These are phyloP conservation scores for Archips xylosteana DNA, from an alignment of 2,888 invertebrate species.

Conservation along the genomic window DNA sequence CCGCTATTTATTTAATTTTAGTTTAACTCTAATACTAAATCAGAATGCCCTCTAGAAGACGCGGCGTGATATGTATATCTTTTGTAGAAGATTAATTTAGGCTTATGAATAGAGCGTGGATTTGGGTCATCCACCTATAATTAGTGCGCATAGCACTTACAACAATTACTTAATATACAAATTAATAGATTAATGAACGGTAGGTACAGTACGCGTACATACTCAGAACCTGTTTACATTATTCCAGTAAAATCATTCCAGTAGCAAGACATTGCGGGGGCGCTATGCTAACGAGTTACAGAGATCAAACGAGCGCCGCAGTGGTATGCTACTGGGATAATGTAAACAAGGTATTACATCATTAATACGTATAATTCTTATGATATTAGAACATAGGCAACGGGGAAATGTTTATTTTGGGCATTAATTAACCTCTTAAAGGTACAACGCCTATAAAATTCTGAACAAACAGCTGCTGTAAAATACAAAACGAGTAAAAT, in stretches of 20 bases:
- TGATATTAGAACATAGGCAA: not conserved
- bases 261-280: too few relatives aligned
- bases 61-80: not conserved
- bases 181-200: too few relatives aligned
- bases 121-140: not conserved
- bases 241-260: too few relatives aligned
- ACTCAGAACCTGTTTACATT: too few relatives aligned
- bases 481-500: slow-evolving; percentile 37
- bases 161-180: not conserved
- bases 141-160: not conserved
- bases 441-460: slow-evolving; percentile 23
- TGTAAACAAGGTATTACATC: too few relatives aligned
- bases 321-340: too few relatives aligned
- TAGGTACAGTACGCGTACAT: too few relatives aligned
- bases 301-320: too few relatives aligned
- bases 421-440: slow-evolving; percentile 15
- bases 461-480: slow-evolving; percentile 35
- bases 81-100: not conserved
- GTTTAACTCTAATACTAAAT: not conserved
- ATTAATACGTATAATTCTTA: too few relatives aligned
- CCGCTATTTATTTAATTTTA: too few relatives aligned
- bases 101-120: not conserved
- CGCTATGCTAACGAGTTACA: too few relatives aligned
- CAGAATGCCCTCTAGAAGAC: not conserved
- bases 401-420: slow-evolving; percentile 4